Base-by-base conservation (phyloP, 2,888 invertebrate species). In the Gibbula magus region DNA sequence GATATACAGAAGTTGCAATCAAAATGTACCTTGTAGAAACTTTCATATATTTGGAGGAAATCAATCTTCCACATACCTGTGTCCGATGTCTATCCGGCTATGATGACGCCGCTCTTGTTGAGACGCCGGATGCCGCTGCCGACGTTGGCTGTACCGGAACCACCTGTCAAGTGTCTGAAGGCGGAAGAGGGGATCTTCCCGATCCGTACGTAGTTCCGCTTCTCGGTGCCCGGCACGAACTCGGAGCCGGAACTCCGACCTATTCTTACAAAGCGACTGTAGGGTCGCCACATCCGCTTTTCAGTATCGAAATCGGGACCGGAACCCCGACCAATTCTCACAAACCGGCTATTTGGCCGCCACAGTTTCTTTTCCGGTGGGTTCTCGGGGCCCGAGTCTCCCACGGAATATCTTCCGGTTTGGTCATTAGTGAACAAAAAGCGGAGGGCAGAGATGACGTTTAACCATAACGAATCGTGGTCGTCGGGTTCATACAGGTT, bases 101-200 rank as follows among this genome's bases (percentile, higher is more conserved):
- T 61, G 61, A 61, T 61, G 18, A 29, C 25, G 29, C 16, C 29
- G 61, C 29, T 61, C 4, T 25, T 22, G 61, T 61, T 61, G 25
- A 61, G 61, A 61, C 61, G 61, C 16, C 61, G 61, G 20, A 61
- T 13, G 13, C 29, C 29, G 61, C 29, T 29, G 25, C 16, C 61
- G 29, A 61, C 61, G 4, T 25, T 29, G 16, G 25, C 61, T 25
- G 25, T 25, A 16, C 25, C 35, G 8, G 70, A 18, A 16, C 70
- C 35, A 10, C 70, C 70, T 20, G 18, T 35, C 18, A 39, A 35
- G 20, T 35, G 29, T 20, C 29, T 13, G 20, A 70, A 70, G 20
- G 70, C 70, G 16, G 70, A 70, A 16, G 70, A 70, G 10, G 70
- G 70, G n/a, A 70, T 70, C 20, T 70, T 70, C 8, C 70, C 70